These are phyloP conservation scores for Spodoptera picta DNA, from an alignment of 2,888 invertebrate species.

Conservation along the genomic window DNA sequence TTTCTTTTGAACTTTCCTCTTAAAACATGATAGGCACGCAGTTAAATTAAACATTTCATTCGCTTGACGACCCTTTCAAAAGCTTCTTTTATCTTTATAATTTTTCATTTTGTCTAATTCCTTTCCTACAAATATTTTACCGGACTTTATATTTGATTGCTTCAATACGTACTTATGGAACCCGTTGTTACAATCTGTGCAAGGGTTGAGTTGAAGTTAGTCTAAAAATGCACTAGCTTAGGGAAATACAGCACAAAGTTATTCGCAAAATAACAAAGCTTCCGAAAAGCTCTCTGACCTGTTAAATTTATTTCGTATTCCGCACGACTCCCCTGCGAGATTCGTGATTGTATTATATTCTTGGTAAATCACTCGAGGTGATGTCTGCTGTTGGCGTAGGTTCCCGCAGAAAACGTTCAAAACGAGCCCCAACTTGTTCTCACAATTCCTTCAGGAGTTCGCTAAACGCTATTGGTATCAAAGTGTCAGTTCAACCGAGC, in stretches of 20 bases:
- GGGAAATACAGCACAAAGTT: background rate
- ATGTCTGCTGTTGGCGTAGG: constrained; percentile 34
- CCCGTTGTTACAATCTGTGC: no score
- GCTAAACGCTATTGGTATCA: constrained; percentile 63
- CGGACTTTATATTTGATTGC: background rate
- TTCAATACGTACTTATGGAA: no score
- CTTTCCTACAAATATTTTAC: background rate
- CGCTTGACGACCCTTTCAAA: constrained; percentile 15
- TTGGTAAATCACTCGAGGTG: constrained; percentile 41
- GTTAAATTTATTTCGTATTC: constrained; percentile 29
- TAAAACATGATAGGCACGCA: constrained; percentile 22
- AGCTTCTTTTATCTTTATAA: constrained; percentile 18
- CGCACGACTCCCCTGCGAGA: constrained; percentile 3
- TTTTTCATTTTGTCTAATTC: constrained; percentile 11
- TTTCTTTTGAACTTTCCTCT: constrained; percentile 15
- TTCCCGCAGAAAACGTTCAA: constrained; percentile 28
- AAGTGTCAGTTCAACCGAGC: constrained; percentile 62
- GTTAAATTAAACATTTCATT: constrained; percentile 18
- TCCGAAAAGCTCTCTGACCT: constrained; percentile 16
- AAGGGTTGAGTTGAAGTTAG: no score
- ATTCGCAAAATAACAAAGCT: constrained; percentile 17
- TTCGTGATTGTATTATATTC: constrained; percentile 35
- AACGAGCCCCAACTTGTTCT: constrained; percentile 33
- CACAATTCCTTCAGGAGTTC: constrained; percentile 47
- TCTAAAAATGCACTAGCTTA: no score